Evolutionary conservation across 37 sponge, comb jelly and placozoan species (phyloP).

Genomic region (Agelas oroides): DNA sequence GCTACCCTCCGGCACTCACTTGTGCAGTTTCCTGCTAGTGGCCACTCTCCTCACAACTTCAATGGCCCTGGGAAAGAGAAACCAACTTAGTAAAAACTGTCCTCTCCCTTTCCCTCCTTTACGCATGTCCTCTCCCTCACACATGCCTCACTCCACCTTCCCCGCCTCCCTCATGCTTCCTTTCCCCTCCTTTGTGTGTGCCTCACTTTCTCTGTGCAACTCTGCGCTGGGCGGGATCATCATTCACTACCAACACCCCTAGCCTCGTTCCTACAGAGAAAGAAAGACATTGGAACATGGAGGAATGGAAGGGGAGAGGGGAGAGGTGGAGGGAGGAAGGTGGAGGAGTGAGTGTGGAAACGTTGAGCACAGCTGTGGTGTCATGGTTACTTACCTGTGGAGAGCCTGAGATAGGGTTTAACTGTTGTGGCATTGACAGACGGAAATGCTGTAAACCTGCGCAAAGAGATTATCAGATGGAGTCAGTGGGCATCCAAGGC

Average conservation of each 20-base stretch:
- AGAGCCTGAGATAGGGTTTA: conserved; percentile 5
- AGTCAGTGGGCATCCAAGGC: no score
- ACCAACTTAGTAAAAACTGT: no score
- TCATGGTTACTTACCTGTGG: conserved; percentile 6
- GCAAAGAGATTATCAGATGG: not conserved
- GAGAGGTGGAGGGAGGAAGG: not conserved
- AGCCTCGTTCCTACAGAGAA: conserved; percentile 11
- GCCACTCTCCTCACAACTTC: conserved; percentile 58
- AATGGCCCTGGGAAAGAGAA: conserved; percentile 24
- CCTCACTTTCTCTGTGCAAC: conserved; percentile 40
- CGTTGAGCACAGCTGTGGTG: no score
- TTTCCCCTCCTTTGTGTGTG: no score
- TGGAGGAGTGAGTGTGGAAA: not conserved
- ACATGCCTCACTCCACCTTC: no score
- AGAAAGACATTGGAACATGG: no score
- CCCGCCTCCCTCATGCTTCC: no score
- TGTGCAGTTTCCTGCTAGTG: conserved; percentile 34
- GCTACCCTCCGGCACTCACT: conserved; percentile 27
- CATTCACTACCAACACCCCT: conserved; percentile 30
- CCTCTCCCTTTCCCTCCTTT: no score
- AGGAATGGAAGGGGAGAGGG: not conserved
- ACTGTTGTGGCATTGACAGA: conserved; percentile 34
- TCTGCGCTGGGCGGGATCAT: conserved; percentile 16
- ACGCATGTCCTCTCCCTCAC: no score
- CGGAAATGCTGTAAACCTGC: conserved; percentile 36